These are phyloP conservation scores for Apotomis capreana DNA, from an alignment of 2,888 invertebrate species.

Conservation along the genomic window DNA sequence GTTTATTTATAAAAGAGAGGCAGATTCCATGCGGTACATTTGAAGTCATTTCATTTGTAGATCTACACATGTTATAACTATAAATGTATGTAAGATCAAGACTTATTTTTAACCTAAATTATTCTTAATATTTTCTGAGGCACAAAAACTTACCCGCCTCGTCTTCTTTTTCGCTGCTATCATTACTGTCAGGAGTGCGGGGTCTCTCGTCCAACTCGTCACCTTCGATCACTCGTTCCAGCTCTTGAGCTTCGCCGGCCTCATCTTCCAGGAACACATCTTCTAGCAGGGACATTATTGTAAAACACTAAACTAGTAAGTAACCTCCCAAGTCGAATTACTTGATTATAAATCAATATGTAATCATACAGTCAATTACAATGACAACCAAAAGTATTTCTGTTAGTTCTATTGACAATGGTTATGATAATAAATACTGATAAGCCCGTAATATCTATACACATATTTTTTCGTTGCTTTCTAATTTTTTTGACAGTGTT, in stretches of 20 bases:
- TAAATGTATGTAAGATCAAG: too few relatives aligned
- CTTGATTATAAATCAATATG: not conserved
- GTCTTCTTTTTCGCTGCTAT: conserved; percentile 71
- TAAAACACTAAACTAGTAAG: conserved; percentile 3
- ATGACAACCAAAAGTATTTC: not conserved
- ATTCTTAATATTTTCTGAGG: not conserved
- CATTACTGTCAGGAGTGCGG: conserved; percentile 66
- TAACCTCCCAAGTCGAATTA: not conserved
- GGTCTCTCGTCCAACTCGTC: conserved; percentile 77
- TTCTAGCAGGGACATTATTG: conserved; percentile 72
- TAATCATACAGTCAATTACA: not conserved
- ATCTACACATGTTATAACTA: too few relatives aligned
- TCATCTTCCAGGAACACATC: conserved; percentile 76
- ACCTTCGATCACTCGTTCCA: conserved; percentile 78
- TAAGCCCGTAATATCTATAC: too few relatives aligned
- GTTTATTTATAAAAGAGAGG: too few relatives aligned
- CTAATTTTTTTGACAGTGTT: not conserved
- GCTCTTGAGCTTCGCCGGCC: conserved; percentile 70
- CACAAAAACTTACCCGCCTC: conserved; percentile 66
- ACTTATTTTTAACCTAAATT: too few relatives aligned
- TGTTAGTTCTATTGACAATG: not conserved
- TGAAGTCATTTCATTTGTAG: too few relatives aligned
- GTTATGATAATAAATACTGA: too few relatives aligned
- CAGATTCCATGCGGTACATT: too few relatives aligned
- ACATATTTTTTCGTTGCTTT: not conserved